Conservation (phyloP, 2,113 vertebrate species). For the Notarius lentiginosus region DNA sequence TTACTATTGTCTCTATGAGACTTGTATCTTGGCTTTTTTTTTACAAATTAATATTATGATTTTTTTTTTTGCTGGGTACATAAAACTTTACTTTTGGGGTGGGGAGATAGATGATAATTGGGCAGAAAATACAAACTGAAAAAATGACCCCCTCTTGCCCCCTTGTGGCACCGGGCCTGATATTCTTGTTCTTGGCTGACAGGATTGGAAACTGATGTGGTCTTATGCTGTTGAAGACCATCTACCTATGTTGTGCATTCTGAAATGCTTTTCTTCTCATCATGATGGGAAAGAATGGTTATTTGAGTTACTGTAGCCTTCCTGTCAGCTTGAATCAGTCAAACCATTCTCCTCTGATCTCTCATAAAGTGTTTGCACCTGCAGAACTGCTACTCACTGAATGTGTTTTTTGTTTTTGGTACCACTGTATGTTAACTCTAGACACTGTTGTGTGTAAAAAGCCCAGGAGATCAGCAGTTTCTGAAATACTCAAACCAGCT, state of each 20-base stretch:
- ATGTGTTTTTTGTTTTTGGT: too few relatives aligned
- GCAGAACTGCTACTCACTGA: too few relatives aligned
- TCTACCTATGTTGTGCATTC: background rate
- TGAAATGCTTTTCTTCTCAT: background rate
- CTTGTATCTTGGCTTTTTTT: too few relatives aligned
- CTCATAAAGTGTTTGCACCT: background rate
- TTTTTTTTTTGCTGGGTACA: too few relatives aligned
- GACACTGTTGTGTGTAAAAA: background rate
- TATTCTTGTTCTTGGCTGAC: background rate
- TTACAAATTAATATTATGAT: too few relatives aligned
- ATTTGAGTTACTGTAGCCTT: background rate
- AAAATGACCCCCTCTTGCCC: too few relatives aligned
- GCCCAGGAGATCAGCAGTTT: background rate
- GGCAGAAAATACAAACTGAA: too few relatives aligned
- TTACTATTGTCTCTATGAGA: too few relatives aligned
- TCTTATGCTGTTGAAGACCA: background rate
- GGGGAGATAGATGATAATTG: too few relatives aligned
- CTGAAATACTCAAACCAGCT: background rate
- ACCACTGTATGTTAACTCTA: background rate
- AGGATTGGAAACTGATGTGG: background rate
- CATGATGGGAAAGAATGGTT: background rate
- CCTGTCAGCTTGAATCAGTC: background rate
- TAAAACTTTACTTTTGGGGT: too few relatives aligned
- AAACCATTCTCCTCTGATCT: background rate
- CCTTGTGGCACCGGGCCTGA: too few relatives aligned